phyloP scores from a whole-genome alignment of 1,140 invertebrate genomes.

The Carposina sasakii region DNA sequence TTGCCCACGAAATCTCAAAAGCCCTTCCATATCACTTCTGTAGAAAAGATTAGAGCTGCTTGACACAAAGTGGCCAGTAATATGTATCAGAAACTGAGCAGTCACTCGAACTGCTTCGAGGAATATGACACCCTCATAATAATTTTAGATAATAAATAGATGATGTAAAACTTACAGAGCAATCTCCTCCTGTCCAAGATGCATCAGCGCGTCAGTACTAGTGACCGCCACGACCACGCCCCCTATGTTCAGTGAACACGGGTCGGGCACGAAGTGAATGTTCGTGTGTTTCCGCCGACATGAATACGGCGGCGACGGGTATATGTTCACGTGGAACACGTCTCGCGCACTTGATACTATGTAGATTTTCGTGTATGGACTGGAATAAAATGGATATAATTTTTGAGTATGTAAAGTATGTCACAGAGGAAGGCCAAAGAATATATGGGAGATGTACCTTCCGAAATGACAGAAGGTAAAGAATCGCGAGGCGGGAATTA shows the following conservation, averaged over 20 bases:
- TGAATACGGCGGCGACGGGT: constrained; percentile 84
- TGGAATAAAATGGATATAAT: constrained; percentile 61
- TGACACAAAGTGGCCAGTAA: no score
- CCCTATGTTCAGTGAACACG: constrained; percentile 83
- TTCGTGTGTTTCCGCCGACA: constrained; percentile 72
- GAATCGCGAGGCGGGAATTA: no score
- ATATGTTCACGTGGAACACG: constrained; percentile 82
- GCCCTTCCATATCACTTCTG: no score
- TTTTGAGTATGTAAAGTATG: no score
- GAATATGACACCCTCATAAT: no score
- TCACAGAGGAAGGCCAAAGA: no score
- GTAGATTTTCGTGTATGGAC: constrained; percentile 79
- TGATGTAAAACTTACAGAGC: constrained; percentile 82
- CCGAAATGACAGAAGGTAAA: no score
- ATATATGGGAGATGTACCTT: no score
- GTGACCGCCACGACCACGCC: constrained; percentile 85
- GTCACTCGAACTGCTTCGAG: no score
- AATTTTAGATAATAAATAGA: constrained; percentile 30
- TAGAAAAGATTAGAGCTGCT: no score
- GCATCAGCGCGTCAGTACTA: constrained; percentile 86
- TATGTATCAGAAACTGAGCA: no score
- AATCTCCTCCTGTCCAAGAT: constrained; percentile 85
- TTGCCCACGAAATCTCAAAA: no score
- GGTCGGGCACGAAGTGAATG: constrained; percentile 82
- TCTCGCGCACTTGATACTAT: constrained; percentile 85